These are phyloP conservation scores for Nomada fucata DNA, from an alignment of 2,888 invertebrate species.

Conservation along the genomic window DNA sequence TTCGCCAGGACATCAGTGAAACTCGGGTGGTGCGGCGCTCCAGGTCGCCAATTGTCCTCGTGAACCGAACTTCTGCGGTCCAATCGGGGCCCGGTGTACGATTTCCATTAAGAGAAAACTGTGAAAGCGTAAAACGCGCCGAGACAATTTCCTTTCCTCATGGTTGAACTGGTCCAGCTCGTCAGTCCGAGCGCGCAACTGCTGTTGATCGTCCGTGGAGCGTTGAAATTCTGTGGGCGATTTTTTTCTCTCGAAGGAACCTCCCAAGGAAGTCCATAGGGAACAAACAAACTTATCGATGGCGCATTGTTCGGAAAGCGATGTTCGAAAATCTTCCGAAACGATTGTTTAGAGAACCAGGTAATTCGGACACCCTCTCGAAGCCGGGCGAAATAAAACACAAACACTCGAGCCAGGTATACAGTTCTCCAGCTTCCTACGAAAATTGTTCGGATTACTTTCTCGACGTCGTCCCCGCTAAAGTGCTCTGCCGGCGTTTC, in stretches of 20 bases:
- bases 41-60: conserved; percentile 21
- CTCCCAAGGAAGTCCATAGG: too few relatives aligned
- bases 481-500: not conserved
- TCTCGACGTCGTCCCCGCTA: not conserved
- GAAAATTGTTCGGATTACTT: conserved; percentile 20
- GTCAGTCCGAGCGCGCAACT: too few relatives aligned
- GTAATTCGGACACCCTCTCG: conserved; percentile 2
- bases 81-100: conserved; percentile 31
- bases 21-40: conserved; percentile 41
- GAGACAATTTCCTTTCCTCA: not conserved
- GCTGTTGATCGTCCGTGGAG: too few relatives aligned
- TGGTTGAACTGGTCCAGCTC: too few relatives aligned
- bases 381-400: conserved; percentile 3
- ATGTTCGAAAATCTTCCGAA: not conserved
- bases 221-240: too few relatives aligned
- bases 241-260: too few relatives aligned
- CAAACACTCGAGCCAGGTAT: conserved; percentile 28
- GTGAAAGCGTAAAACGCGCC: too few relatives aligned
- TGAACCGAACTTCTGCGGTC: conserved; percentile 46
- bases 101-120: conserved; percentile 30
- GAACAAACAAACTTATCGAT: too few relatives aligned
- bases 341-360: not conserved
- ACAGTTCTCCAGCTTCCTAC: not conserved
- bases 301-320: too few relatives aligned
- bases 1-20: conserved; percentile 67